Evolutionary conservation across 1,140 invertebrate species (phyloP).

Genomic region (Apis florea): DNA sequence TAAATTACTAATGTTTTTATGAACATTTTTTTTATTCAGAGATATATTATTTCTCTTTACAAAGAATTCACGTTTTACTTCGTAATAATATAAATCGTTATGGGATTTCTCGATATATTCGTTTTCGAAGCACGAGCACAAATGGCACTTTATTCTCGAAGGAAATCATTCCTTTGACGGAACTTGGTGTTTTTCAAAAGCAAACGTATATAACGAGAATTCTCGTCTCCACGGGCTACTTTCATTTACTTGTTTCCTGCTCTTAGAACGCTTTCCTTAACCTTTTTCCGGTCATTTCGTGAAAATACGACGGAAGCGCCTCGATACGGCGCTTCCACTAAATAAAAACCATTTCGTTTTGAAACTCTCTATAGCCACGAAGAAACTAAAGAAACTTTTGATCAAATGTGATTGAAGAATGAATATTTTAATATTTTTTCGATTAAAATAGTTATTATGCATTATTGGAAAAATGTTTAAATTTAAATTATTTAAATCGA

Average conservation of each 20-base stretch:
- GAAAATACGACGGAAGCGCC: neutral
- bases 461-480: too few species aligned
- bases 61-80: neutral
- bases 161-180: slow-evolving; percentile 34
- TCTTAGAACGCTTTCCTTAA: neutral
- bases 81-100: neutral
- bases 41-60: too few species aligned
- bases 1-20: too few species aligned
- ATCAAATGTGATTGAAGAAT: too few species aligned
- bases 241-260: slow-evolving; percentile 25
- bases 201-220: slow-evolving; percentile 1
- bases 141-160: neutral
- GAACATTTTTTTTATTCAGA: too few species aligned
- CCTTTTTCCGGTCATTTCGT: neutral
- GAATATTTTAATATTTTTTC: too few species aligned
- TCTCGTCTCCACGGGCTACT: neutral
- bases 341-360: neutral
- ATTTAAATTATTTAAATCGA: too few species aligned
- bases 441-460: too few species aligned
- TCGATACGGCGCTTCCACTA: neutral
- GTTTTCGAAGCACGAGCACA: neutral
- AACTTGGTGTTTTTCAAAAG: neutral
- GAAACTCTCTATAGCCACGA: neutral
- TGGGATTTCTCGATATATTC: neutral
- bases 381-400: neutral